These are phyloP conservation scores for Alcis repandata DNA, from an alignment of 2,888 invertebrate genomes.

Conservation along the genomic window DNA sequence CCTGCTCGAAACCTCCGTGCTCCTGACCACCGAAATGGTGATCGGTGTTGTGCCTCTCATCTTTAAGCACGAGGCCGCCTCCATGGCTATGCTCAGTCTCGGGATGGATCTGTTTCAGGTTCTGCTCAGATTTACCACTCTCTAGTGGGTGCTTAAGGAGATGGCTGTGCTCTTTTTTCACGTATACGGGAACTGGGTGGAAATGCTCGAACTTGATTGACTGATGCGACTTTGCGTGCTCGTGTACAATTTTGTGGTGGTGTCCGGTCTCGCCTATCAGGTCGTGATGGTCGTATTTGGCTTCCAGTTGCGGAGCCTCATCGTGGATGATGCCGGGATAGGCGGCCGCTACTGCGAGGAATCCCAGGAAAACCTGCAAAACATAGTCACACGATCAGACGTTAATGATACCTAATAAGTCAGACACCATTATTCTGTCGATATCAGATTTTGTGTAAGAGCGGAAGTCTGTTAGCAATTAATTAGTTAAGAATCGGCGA, in stretches of 20 bases:
- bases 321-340: slow-evolving; percentile 81
- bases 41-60: slow-evolving; percentile 81
- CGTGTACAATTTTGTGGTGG: slow-evolving; percentile 88
- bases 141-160: slow-evolving; percentile 88
- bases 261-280: slow-evolving; percentile 83
- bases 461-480: slow-evolving; percentile 29
- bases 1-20: slow-evolving; percentile 63
- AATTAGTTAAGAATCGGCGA: slow-evolving; percentile 43
- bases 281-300: slow-evolving; percentile 73
- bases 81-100: slow-evolving; percentile 87
- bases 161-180: slow-evolving; percentile 89
- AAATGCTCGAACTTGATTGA: slow-evolving; percentile 90
- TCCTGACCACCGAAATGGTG: slow-evolving; percentile 65
- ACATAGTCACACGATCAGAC: neutral
- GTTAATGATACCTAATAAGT: neutral
- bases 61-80: slow-evolving; percentile 87
- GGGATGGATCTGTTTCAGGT: slow-evolving; percentile 87
- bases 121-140: slow-evolving; percentile 87
- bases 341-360: slow-evolving; percentile 78
- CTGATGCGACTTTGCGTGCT: slow-evolving; percentile 90
- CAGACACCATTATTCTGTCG: neutral
- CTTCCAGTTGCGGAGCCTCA: slow-evolving; percentile 73
- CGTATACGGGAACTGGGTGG: slow-evolving; percentile 90
- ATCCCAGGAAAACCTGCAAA: slow-evolving; percentile 81
- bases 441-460: slow-evolving; percentile 24